Evolutionary conservation across 2,888 invertebrate species (phyloP).

Genomic region (Tenodera sinensis): DNA sequence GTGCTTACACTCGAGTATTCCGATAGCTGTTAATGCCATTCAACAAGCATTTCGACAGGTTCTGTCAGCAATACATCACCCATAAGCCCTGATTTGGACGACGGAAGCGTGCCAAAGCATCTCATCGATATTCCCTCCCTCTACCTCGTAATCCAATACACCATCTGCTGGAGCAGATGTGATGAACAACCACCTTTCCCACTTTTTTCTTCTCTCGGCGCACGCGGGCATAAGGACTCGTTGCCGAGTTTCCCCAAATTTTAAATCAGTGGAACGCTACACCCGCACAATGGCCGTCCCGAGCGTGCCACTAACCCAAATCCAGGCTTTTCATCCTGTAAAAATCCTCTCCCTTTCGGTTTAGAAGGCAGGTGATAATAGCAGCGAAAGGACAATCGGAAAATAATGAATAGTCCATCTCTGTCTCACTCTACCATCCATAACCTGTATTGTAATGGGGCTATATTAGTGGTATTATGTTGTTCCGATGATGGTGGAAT

Average conservation of each 20-base stretch:
- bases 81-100: neutral
- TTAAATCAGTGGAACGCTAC: neutral
- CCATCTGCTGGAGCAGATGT: neutral
- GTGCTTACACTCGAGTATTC: no score
- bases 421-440: neutral
- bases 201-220: neutral
- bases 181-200: neutral
- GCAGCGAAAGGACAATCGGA: neutral
- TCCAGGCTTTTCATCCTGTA: constrained; percentile 7
- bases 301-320: constrained; percentile 6
- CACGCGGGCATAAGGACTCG: neutral
- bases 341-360: neutral
- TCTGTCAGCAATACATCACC: neutral
- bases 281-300: neutral
- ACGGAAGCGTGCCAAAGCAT: neutral
- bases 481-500: neutral
- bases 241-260: neutral
- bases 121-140: neutral
- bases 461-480: neutral
- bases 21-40: no score
- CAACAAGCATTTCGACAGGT: neutral
- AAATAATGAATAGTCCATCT: neutral
- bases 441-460: neutral
- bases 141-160: neutral
- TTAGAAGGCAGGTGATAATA: constrained; percentile 4